phyloP scores from a whole-genome alignment of 2,888 invertebrate species.

The Busseola fusca region DNA sequence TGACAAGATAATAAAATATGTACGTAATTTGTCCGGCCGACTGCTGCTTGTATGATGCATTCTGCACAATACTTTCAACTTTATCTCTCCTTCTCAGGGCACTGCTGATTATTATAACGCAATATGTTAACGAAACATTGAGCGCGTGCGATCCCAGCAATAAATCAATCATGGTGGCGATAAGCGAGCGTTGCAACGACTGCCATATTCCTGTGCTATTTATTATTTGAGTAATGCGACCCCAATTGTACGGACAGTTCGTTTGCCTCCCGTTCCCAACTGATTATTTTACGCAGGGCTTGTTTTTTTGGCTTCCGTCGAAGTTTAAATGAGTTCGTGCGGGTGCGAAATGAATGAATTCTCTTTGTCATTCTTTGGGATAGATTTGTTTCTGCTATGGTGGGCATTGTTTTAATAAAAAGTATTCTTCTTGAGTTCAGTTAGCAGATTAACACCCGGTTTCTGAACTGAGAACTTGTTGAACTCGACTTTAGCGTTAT shows the following conservation, averaged over 20 bases:
- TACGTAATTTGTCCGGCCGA: background rate
- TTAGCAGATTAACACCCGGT: background rate
- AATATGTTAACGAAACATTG: constrained; percentile 45
- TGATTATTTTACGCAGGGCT: constrained; percentile 33
- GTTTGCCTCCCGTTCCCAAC: constrained; percentile 12
- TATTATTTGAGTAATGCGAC: constrained; percentile 49
- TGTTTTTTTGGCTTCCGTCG: constrained; percentile 29
- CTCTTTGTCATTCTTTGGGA: constrained; percentile 22
- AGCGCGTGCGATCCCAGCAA: constrained; percentile 34
- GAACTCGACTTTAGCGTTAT: background rate
- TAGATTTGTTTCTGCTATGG: constrained; percentile 22
- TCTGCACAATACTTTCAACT: background rate
- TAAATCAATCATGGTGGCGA: constrained; percentile 56
- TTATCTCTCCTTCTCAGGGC: constrained; percentile 32
- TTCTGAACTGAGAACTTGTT: background rate
- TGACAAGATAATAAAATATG: background rate
- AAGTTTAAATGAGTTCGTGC: constrained; percentile 45
- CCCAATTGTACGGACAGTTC: constrained; percentile 27
- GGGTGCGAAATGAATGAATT: constrained; percentile 34
- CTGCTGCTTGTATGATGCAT: background rate
- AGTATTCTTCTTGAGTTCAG: background rate
- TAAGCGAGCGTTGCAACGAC: constrained; percentile 38
- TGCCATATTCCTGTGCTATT: constrained; percentile 42
- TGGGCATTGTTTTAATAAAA: constrained; percentile 27
- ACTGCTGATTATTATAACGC: constrained; percentile 26